Conservation (phyloP, 2,888 invertebrate genomes). For the Halocaridina rubra region DNA sequence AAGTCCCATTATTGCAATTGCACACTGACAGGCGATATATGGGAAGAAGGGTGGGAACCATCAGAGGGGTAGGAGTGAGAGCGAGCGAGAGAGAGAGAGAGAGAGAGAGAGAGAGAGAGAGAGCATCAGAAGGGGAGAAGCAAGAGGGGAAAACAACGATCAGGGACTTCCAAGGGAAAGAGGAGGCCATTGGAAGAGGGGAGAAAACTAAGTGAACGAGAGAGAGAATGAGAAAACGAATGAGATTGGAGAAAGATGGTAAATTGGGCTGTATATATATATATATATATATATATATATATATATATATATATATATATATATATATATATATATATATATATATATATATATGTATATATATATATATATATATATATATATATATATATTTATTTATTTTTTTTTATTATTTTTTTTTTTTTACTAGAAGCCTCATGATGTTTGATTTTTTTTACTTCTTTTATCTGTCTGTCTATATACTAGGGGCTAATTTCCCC, state of each 20-base stretch:
- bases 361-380: not conserved
- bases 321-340: not conserved
- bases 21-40: conserved; percentile 41
- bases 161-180: too few species aligned
- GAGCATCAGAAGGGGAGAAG: not conserved
- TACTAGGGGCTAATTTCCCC: too few species aligned
- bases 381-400: not conserved
- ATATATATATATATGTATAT: not conserved
- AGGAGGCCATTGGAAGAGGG: not conserved
- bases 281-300: not conserved
- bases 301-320: not conserved
- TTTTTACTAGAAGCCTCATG: too few species aligned
- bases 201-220: not conserved
- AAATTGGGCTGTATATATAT: too few species aligned
- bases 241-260: not conserved
- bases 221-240: too few species aligned
- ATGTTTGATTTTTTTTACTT: too few species aligned
- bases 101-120: not conserved
- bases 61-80: not conserved
- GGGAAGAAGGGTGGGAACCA: conserved; percentile 1
- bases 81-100: not conserved
- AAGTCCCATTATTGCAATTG: conserved; percentile 44
- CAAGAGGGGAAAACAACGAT: not conserved
- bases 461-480: too few species aligned
- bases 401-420: too few species aligned